Evolutionary conservation across 2,888 invertebrate genomes (phyloP).

Genomic region (Rhabditophanes sp.): DNA sequence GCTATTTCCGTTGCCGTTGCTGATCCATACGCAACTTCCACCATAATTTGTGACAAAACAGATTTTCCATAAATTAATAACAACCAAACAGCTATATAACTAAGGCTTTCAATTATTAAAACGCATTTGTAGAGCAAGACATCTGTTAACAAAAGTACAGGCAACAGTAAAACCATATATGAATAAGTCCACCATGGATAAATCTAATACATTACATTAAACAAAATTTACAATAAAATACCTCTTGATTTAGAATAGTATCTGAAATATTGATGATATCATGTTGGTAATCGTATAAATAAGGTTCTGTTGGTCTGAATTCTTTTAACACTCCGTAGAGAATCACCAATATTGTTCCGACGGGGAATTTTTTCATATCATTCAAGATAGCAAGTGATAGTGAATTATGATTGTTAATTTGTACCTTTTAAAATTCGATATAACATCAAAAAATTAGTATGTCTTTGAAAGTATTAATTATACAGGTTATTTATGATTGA

Average conservation of each 20-base stretch:
- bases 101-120: conserved; percentile 21
- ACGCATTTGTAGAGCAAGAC: conserved; percentile 29
- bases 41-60: conserved; percentile 57
- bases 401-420: too few relatives aligned
- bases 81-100: conserved; percentile 59
- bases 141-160: conserved; percentile 26
- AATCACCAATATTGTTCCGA: too few relatives aligned
- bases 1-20: conserved; percentile 77
- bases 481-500: too few relatives aligned
- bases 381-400: too few relatives aligned
- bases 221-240: too few relatives aligned
- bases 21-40: conserved; percentile 51
- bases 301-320: conserved; percentile 36
- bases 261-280: conserved; percentile 23
- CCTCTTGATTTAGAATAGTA: conserved; percentile 18
- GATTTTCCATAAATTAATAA: conserved; percentile 61
- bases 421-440: too few relatives aligned
- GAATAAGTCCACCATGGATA: conserved; percentile 33
- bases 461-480: too few relatives aligned
- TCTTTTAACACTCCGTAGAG: conserved; percentile 36
- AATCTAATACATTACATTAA: conserved; percentile 13
- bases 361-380: too few relatives aligned
- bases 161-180: conserved; percentile 22
- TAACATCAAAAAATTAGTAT: too few relatives aligned
- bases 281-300: conserved; percentile 33